These are phyloP conservation scores for Abramis brama DNA, from an alignment of 2,113 vertebrate genomes.

Conservation along the genomic window DNA sequence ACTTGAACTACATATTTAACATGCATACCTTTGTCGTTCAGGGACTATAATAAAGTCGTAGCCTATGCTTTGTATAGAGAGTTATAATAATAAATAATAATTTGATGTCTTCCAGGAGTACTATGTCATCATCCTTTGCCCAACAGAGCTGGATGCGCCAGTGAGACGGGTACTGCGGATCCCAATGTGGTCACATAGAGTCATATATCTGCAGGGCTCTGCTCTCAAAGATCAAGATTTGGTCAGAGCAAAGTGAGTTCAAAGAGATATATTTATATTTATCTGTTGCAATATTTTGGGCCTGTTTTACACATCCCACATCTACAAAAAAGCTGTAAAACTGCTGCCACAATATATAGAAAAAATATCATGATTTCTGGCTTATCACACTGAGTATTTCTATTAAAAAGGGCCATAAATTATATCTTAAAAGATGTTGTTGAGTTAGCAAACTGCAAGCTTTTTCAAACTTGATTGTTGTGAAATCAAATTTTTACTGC, in stretches of 20 bases:
- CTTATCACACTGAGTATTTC: not conserved
- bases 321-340: not conserved
- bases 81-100: too few species aligned
- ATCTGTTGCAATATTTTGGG: not conserved
- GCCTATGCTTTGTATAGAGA: too few species aligned
- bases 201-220: conserved; percentile 85
- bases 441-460: not conserved
- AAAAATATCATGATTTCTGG: not conserved
- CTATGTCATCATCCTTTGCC: conserved; percentile 85
- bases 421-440: not conserved
- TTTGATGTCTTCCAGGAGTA: conserved; percentile 74
- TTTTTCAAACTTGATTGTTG: not conserved
- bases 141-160: conserved; percentile 84
- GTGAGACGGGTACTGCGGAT: conserved; percentile 85
- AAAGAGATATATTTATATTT: not conserved
- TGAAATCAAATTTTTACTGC: not conserved
- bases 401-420: not conserved
- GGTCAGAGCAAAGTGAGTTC: conserved; percentile 83
- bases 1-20: too few species aligned
- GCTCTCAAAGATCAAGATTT: conserved; percentile 87
- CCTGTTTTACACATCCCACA: not conserved
- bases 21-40: too few species aligned
- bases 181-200: conserved; percentile 87
- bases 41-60: too few species aligned
- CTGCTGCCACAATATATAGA: not conserved